Base-by-base conservation (phyloP, 1,140 invertebrate genomes). In the Physella acuta region DNA sequence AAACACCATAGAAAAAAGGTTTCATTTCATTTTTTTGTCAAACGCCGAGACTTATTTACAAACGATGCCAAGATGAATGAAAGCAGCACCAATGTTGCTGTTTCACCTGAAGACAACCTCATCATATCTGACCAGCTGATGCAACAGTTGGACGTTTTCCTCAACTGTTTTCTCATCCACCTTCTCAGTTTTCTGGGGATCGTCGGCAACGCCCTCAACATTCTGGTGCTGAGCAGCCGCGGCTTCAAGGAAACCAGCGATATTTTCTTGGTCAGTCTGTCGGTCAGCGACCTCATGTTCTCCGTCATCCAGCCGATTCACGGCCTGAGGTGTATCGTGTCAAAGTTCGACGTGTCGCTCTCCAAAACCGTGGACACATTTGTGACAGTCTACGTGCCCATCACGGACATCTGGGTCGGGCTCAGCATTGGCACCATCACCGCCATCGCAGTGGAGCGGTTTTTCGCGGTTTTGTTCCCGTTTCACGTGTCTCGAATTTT, bases 241-340 rank as follows among this genome's bases (percentile, higher is more conserved):
- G 62, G 62, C 11, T 64, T 64, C 20, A 36, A 30, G 34, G 62
- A 64, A 24, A 64, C 26, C 26, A 64, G 14, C 17, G 52, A 51
- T 11, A 64, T 64, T n/a, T 5, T 64, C 11, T 36, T 64, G 11
- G 26, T 64, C 16, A 30, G 39, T 31, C 20, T 64, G 20, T 37
- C 62, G 0, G 17, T n/a, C 3, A 2, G 14, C 17, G 62, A 64
- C 26, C 49, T 64, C 3, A 30, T 53, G 11, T 64, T 31, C 28
- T 16, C 37, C 20, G 1, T 64, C 26, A 51, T 3, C 11, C 44
- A 37, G 1, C 33, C n/a, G 3, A 20, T 33, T 20, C 26, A 26
- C 24, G 24, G 44, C 14, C 0, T 52, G 1, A 14, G 14, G 17
- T 64, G 49, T 20, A 26, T 52, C 16, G 11, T 64, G 24, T 14